Evolutionary conservation across 2,888 invertebrate species (phyloP).

Genomic region (Invenusta paracnida): DNA sequence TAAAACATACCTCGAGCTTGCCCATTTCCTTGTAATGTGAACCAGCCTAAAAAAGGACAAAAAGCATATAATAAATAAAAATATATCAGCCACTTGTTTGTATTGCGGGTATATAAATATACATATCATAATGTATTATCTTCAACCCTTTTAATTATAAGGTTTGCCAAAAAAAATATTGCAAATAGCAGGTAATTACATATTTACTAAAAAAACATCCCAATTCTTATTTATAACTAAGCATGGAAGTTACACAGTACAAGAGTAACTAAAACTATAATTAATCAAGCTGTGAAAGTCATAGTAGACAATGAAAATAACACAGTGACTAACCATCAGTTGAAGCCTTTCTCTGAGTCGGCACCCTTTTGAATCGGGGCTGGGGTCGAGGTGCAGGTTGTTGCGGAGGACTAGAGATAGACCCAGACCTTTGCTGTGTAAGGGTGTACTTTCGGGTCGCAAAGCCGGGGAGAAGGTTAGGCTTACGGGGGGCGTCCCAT

Average conservation of each 20-base stretch:
- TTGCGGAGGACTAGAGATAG: not conserved
- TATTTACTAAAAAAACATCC: too few species aligned
- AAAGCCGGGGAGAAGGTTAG: constrained; percentile 40
- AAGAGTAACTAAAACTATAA: not conserved
- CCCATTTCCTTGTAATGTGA: constrained; percentile 13
- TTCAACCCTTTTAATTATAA: too few species aligned
- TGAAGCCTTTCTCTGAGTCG: constrained; percentile 14
- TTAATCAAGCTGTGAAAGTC: too few species aligned
- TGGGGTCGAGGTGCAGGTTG: not conserved
- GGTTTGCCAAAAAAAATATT: too few species aligned
- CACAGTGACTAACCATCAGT: not conserved
- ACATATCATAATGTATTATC: too few species aligned
- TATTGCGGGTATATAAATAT: too few species aligned
- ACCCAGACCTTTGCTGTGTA: not conserved
- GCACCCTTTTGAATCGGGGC: constrained; percentile 17
- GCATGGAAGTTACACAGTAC: too few species aligned
- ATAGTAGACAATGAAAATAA: too few species aligned
- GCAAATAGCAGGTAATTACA: too few species aligned
- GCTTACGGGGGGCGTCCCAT: constrained; percentile 35
- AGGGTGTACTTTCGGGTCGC: constrained; percentile 26
- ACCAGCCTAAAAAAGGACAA: constrained; percentile 39
- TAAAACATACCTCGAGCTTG: not conserved
- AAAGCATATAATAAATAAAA: too few species aligned
- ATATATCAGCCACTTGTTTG: too few species aligned
- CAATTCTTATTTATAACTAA: too few species aligned